These are phyloP conservation scores for Bovichtus variegatus DNA, from an alignment of 2,797 vertebrate genomes.

Conservation along the genomic window DNA sequence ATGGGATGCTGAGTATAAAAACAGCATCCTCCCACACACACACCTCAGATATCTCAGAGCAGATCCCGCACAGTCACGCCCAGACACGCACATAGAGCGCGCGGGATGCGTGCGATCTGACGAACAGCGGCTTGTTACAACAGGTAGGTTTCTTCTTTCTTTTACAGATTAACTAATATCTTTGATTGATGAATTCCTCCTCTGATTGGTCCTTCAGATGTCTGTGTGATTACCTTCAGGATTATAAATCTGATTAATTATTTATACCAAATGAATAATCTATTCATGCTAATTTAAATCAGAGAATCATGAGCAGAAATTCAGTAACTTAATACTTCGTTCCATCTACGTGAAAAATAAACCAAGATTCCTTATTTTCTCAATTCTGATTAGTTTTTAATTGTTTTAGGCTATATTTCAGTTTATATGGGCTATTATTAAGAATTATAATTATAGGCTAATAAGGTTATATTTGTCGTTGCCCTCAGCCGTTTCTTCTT, in stretches of 20 bases:
- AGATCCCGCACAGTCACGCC: constrained; percentile 53
- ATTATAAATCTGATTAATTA: not conserved
- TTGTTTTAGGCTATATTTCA: not conserved
- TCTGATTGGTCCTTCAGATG: not conserved
- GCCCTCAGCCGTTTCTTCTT: not conserved
- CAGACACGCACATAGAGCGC: constrained; percentile 49
- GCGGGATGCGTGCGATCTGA: constrained; percentile 67
- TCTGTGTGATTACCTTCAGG: not conserved
- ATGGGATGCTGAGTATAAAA: constrained; percentile 63
- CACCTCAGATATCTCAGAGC: constrained; percentile 49
- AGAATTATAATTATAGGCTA: not conserved
- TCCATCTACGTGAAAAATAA: not conserved
- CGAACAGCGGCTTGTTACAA: constrained; percentile 43
- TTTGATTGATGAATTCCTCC: not conserved
- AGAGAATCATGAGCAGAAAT: not conserved
- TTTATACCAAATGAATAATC: not conserved
- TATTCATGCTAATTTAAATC: not conserved
- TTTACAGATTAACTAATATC: not conserved
- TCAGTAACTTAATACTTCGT: not conserved
- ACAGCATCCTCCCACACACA: constrained; percentile 53
- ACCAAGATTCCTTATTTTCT: not conserved
- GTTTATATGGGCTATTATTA: not conserved
- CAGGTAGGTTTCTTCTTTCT: constrained; percentile 53
- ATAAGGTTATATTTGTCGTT: not conserved
- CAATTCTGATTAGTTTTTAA: not conserved